Evolutionary conservation across 64 coral and sea anemone genomes (phyloP), one percentile per base, ranked within the genome.

Genomic region (Pachyseris speciosa): DNA sequence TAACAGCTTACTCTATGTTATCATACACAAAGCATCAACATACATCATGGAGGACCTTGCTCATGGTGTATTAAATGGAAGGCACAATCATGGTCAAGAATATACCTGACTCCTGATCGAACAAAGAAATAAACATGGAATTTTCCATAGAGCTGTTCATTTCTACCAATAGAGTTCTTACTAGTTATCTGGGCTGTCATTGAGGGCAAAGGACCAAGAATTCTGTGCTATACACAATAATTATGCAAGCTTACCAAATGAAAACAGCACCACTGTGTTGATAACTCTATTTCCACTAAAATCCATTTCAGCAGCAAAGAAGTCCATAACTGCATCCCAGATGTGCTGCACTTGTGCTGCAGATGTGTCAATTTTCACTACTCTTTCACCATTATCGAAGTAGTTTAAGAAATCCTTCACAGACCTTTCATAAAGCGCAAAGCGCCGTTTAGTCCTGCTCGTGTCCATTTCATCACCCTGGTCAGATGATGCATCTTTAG

Each of bases 281-380:
- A 97, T 88, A 37, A 93, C 91, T 86, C 78, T 89, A 28, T 86
- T 90, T 22, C 91, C 95, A 72, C 72, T 81, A 74, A 97, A 93
- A 60, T 97, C 95, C 95, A 97, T 97, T 90, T 97, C 95, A 25
- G 75, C 95, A 41, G 95, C 86, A 93, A 97, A 97, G 74, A 97
- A 97, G 57, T 97, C 95, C 87, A 92, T 93, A 8, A 93, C 63
- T 6, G 91, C 95, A 61, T 97, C 95, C 95, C 95, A 97, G n/a
- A 97, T 90, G n/a, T 92, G 86, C 70, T 92, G 68, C 65, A 86
- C 74, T 20, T 84, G 87, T 0, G 91, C 86, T 40, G 95, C 84
- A 26, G 95, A 93, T 33, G 95, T 97, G 31, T 97, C 91, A 59
- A 97, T 63, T 34, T 40, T 89, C 0, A 97, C 95, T 17, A 97